phyloP scores from a whole-genome alignment of 2,888 invertebrate species.

The Baronia brevicornis region DNA sequence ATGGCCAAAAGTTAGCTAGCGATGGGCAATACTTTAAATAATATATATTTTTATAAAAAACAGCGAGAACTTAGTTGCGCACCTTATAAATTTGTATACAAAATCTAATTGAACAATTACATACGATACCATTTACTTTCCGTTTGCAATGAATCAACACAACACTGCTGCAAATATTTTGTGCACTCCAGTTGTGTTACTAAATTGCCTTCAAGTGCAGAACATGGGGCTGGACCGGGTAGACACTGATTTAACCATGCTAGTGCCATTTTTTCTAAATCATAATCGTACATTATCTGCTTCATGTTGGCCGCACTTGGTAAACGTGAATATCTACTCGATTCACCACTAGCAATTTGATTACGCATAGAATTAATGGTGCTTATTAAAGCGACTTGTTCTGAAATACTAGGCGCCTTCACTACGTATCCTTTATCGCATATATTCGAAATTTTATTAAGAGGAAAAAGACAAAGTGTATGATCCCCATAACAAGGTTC shows the following conservation, averaged over 20 bases:
- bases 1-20: too few relatives aligned
- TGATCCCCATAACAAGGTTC: constrained; percentile 63
- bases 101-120: neutral
- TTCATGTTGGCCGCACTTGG: constrained; percentile 59
- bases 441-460: constrained; percentile 32
- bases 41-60: too few relatives aligned
- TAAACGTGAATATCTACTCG: constrained; percentile 41
- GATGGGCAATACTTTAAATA: too few relatives aligned
- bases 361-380: constrained; percentile 62
- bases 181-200: constrained; percentile 59
- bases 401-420: constrained; percentile 31
- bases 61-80: too few relatives aligned
- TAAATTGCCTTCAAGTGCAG: constrained; percentile 44
- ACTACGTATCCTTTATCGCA: constrained; percentile 43
- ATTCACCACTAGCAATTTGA: constrained; percentile 45
- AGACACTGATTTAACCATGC: constrained; percentile 59
- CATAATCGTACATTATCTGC: constrained; percentile 55
- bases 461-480: constrained; percentile 53
- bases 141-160: constrained; percentile 26
- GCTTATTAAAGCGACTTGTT: constrained; percentile 46
- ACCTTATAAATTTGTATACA: neutral
- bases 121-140: constrained; percentile 37
- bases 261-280: constrained; percentile 51
- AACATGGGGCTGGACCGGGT: constrained; percentile 57
- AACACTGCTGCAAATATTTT: constrained; percentile 49